Base-by-base conservation (phyloP, 2,888 invertebrate species). In the Eledone cirrhosa region DNA sequence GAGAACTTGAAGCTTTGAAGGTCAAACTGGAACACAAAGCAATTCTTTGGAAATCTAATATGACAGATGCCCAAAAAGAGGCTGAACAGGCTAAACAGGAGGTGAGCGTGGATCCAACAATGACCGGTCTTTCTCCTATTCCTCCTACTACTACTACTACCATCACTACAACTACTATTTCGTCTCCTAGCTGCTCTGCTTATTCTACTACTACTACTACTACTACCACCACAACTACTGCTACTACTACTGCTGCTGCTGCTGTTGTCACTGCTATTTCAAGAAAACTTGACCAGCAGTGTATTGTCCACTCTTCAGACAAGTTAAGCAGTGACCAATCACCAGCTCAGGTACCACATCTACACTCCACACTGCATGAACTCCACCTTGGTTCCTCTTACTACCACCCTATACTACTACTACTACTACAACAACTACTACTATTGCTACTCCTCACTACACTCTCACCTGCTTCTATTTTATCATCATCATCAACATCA, bases 21-120 rank as follows among this genome's bases (percentile, higher is more conserved):
- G 86, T 86, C 24, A 88, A 89, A 80, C 85, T 91, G 78, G 90
- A 91, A 83, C 84, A 83, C 33, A 88, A 87, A 77, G 88, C 89
- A 82, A 80, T 83, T 19, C 83, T 84, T 7, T 89, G 89, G 88
- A 84, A 87, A 78, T 83, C 85, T 63, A 91, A 88, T 81, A 86
- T 87, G 80, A 89, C 90, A 2, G 88, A 90, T 80, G 88, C 89
- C n/a, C 88, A 89, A 84, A 90, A 88, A 83, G 87, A 90, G 83
- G 88, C 87, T 19, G 87, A 89, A 75, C 84, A 85, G 67, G 83
- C 85, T 29, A 87, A 85, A 81, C 82, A 83, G 82, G 87, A 90
- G 88, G 88, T 89, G 85, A 86, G 87, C 80, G 81, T 80, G 47
- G 80, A 78, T 59, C 81, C 79, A 76, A 79, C 79, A 48, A 59